Evolutionary conservation across 2,113 vertebrate species (phyloP), one percentile per base, ranked within the genome.

Genomic region (Phalacrocorax pelagicus): DNA sequence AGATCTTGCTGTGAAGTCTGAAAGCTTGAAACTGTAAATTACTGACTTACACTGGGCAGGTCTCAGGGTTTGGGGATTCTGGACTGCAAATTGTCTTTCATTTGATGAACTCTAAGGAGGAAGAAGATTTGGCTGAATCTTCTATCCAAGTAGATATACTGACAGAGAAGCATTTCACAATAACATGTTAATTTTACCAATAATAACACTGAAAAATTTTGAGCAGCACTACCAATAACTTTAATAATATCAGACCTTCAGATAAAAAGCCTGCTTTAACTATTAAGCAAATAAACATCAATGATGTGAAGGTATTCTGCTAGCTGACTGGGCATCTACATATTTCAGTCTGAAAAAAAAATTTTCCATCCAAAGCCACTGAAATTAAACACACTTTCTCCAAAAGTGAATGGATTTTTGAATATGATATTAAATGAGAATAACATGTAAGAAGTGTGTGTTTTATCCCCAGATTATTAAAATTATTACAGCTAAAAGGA

Each of bases 341-440:
- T 13, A 22, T 62, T 90, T 51, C 34, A 71, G 23, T 49, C 46
- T 49, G 36, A 86, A 92, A 87, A 90, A 83, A 6, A 49, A 65
- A 52, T 14, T 26, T 29, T 91, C 79, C 4, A 49, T 38, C 29
- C 15, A 32, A 78, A 84, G 10, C 9, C 30, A 70, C 32, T 67
- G 55, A 91, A 94, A 84, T 34, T 46, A 71, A 78, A 71, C 1
- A 58, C 17, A 46, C 8, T 58, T 78, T 81, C 23, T 71, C 38
- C 0, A 0, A 51, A 91, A 81, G 22, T 38, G 42, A 70, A 10
- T 15, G 5, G 0, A 8, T 32, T 42, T 67, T 91, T 72, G 0
- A 57, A 59, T 81, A 54, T 8, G 9, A 6, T 12, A 74, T 83
- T 63, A 90, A 71, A 70, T 27, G 40, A 77, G 34, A 65, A 42